Conservation (phyloP, 2,888 invertebrate genomes). For the Criorhina ranunculi region DNA sequence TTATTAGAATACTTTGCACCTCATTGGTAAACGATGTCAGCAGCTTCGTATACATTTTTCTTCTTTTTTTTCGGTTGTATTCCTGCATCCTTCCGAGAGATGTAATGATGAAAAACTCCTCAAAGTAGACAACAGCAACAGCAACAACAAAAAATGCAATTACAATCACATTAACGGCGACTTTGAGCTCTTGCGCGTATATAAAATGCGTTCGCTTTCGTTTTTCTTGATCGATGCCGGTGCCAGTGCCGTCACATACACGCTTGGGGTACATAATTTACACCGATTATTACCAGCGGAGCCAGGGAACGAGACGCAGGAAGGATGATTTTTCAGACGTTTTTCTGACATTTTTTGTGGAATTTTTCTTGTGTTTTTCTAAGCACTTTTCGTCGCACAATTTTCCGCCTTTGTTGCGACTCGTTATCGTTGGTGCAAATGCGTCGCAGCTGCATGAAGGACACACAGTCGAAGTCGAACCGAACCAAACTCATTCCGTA, state of each 20-base stretch:
- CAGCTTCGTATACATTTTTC: conserved; percentile 19
- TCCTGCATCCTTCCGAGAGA: conserved; percentile 15
- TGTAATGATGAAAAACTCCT: conserved; percentile 6
- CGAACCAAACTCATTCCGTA: background rate
- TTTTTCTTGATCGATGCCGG: conserved; percentile 53
- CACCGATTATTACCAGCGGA: conserved; percentile 56
- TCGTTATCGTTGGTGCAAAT: conserved; percentile 5
- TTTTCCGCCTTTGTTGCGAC: conserved; percentile 56
- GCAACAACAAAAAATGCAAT: conserved; percentile 60
- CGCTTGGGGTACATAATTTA: conserved; percentile 66
- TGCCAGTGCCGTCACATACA: conserved; percentile 60
- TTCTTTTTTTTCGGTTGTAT: background rate
- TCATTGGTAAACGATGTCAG: conserved; percentile 73
- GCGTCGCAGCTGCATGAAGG: conserved; percentile 67
- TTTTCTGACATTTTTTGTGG: conserved; percentile 1
- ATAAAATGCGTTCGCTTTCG: conserved; percentile 49
- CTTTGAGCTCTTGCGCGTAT: background rate
- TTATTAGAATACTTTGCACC: conserved; percentile 75
- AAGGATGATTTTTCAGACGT: conserved; percentile 47
- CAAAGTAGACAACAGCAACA: conserved; percentile 2
- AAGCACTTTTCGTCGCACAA: conserved; percentile 28
- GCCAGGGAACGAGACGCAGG: conserved; percentile 1
- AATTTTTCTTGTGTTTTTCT: conserved; percentile 25
- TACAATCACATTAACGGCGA: conserved; percentile 71
- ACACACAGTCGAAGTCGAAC: conserved; percentile 13